phyloP scores from a whole-genome alignment of 2,888 invertebrate species.

The Diabrotica balteata region DNA sequence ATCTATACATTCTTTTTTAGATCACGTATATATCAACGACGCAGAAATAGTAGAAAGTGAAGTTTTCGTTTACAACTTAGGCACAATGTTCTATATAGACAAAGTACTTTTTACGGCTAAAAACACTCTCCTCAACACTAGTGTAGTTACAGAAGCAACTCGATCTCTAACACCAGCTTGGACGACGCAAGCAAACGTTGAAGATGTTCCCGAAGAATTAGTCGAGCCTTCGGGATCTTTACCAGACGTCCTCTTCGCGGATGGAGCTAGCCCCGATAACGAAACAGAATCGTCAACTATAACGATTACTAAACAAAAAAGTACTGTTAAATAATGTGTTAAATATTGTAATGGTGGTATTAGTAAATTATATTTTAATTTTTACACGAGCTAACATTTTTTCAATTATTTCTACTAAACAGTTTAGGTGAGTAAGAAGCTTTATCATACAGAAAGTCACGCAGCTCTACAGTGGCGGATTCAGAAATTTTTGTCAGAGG shows the following conservation, averaged over 20 bases:
- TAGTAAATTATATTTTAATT: too few relatives aligned
- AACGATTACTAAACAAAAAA: slow-evolving; percentile 24
- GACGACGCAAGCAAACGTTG: slow-evolving; percentile 48
- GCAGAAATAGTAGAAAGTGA: slow-evolving; percentile 68
- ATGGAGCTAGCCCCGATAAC: slow-evolving; percentile 46
- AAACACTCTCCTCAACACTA: slow-evolving; percentile 48
- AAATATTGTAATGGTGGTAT: too few relatives aligned
- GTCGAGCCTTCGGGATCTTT: slow-evolving; percentile 52
- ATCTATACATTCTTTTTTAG: slow-evolving; percentile 48
- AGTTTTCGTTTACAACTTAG: slow-evolving; percentile 70
- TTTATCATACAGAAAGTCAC: too few relatives aligned
- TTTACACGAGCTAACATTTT: too few relatives aligned
- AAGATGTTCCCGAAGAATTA: slow-evolving; percentile 57
- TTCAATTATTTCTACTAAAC: too few relatives aligned
- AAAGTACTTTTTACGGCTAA: slow-evolving; percentile 63
- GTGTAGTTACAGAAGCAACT: slow-evolving; percentile 36
- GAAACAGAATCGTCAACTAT: slow-evolving; percentile 35
- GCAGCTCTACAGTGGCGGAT: too few relatives aligned
- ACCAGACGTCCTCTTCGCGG: slow-evolving; percentile 57
- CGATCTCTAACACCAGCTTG: slow-evolving; percentile 32
- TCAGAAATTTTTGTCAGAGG: too few relatives aligned
- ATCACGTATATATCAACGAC: slow-evolving; percentile 64
- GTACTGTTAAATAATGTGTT: slow-evolving; percentile 36
- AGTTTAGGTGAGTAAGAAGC: too few relatives aligned
- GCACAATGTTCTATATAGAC: slow-evolving; percentile 71